Conservation (phyloP, 2,113 vertebrate genomes). For the Mus pahari region DNA sequence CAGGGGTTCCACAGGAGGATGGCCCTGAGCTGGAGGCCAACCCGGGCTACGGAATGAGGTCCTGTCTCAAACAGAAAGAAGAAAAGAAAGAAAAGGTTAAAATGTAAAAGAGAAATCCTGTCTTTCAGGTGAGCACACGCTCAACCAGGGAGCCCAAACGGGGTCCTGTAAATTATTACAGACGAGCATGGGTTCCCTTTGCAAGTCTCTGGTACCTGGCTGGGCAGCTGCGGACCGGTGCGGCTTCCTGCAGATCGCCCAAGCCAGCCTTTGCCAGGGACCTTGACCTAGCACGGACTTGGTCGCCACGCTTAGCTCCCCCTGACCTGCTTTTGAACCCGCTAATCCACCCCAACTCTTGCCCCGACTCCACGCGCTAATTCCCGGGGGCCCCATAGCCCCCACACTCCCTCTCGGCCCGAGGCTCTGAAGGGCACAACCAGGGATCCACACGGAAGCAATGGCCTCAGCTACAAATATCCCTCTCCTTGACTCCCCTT, state of each 20-base stretch:
- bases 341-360: slow-evolving; percentile 76
- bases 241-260: background rate
- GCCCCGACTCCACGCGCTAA: slow-evolving; percentile 55
- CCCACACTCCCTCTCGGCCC: background rate
- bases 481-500: background rate
- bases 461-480: background rate
- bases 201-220: background rate
- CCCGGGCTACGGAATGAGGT: background rate
- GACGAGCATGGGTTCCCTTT: fast-evolving
- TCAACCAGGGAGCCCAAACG: fast-evolving
- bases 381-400: slow-evolving; percentile 49
- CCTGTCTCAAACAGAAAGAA: background rate
- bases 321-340: slow-evolving; percentile 80
- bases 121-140: background rate
- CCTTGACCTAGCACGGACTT: slow-evolving; percentile 72
- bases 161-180: fast-evolving
- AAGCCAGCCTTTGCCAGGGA: background rate
- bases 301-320: slow-evolving; percentile 62
- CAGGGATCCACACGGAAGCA: background rate
- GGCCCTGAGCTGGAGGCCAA: background rate
- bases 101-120: background rate
- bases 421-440: background rate
- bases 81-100: background rate
- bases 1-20: background rate
- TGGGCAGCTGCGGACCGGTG: background rate